Conservation (phyloP, 2,113 vertebrate genomes). For the Oryzias melastigma region DNA sequence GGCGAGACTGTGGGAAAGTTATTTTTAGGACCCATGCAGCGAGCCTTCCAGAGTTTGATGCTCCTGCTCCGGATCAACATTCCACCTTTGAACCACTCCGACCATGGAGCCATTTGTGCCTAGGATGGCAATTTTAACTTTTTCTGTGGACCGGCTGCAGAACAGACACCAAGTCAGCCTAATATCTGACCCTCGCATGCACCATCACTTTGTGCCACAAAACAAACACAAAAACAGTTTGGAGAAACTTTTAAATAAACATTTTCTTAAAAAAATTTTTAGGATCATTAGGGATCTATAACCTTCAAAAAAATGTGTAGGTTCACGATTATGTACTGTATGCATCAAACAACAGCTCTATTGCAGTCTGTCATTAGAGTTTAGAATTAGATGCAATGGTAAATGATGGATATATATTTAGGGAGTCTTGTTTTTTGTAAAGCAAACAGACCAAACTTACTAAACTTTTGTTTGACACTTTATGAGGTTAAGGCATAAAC, state of each 20-base stretch:
- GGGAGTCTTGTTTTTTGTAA: too few relatives aligned
- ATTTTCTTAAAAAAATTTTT: neutral
- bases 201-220: neutral
- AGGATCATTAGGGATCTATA: neutral
- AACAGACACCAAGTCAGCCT: conserved; percentile 21
- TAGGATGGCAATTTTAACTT: conserved; percentile 59
- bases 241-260: conserved; percentile 4
- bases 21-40: conserved; percentile 78
- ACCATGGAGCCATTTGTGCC: conserved; percentile 63
- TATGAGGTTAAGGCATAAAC: neutral
- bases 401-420: too few relatives aligned
- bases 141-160: conserved; percentile 35
- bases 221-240: neutral
- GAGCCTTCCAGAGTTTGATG: conserved; percentile 73
- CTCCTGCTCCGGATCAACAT: conserved; percentile 80
- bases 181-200: conserved; percentile 2
- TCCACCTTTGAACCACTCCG: conserved; percentile 77
- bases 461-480: neutral
- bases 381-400: too few relatives aligned
- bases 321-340: too few relatives aligned
- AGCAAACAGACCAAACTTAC: neutral
- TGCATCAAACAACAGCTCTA: too few relatives aligned
- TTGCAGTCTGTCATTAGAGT: too few relatives aligned
- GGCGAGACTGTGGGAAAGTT: conserved; percentile 79
- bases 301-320: too few relatives aligned